These are phyloP conservation scores for Lophochroa leadbeateri DNA, from an alignment of 2,113 vertebrate species.

Conservation along the genomic window DNA sequence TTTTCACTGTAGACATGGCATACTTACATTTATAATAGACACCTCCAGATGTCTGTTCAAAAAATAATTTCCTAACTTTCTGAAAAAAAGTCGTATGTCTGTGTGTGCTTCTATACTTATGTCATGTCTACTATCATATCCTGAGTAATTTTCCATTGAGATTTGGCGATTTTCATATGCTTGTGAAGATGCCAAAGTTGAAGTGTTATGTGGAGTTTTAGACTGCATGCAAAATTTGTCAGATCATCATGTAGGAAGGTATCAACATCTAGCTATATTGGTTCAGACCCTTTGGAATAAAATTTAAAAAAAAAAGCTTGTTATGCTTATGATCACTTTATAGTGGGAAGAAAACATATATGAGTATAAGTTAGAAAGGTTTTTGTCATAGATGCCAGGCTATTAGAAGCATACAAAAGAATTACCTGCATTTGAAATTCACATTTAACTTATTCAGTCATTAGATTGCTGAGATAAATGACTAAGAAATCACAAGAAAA, in stretches of 20 bases:
- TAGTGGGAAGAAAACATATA: not conserved
- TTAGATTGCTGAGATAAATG: conserved; percentile 21
- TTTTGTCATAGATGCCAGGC: not conserved
- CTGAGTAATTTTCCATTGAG: not conserved
- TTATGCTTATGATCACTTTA: not conserved
- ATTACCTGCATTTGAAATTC: conserved; percentile 37
- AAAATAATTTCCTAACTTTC: not conserved
- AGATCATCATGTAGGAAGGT: not conserved
- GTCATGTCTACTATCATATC: not conserved
- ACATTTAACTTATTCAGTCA: conserved; percentile 23
- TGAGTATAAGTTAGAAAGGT: not conserved
- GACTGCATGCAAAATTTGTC: not conserved
- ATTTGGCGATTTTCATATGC: not conserved
- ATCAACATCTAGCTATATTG: not conserved
- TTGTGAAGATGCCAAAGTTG: not conserved
- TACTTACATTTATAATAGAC: not conserved
- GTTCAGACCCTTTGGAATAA: not conserved
- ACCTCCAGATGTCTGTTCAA: not conserved
- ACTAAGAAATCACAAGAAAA: conserved; percentile 24
- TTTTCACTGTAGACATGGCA: not conserved
- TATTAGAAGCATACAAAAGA: conserved; percentile 2
- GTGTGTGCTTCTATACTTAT: not conserved
- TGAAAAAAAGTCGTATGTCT: not conserved
- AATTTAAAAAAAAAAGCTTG: not conserved
- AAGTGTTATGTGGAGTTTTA: not conserved